Percentiles rank a stretch among this genome's conserved stretches.
These are phyloP conservation scores for Myotis pilosus DNA, from an alignment of 2,797 vertebrate genomes.

Conservation along the genomic window DNA sequence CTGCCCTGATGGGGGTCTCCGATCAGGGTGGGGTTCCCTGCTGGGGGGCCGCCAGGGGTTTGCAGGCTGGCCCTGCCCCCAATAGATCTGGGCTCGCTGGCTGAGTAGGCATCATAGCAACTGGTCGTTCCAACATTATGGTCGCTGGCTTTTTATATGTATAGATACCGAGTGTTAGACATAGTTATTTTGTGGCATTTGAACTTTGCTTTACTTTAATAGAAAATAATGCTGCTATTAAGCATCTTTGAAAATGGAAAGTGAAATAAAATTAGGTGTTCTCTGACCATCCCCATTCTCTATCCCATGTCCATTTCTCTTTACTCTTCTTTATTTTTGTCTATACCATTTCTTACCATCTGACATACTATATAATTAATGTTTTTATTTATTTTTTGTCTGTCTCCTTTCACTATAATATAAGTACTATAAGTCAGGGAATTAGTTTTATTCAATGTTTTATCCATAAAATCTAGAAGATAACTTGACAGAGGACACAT, in stretches of 20 bases:
- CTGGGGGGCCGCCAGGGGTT: too few species aligned
- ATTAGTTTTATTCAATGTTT: slow-evolving; percentile 11
- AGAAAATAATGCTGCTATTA: slow-evolving; percentile 56
- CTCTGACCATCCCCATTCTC: background rate
- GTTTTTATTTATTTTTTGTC: background rate
- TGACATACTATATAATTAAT: background rate
- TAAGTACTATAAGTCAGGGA: background rate
- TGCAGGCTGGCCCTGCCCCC: too few species aligned
- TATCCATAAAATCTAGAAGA: background rate
- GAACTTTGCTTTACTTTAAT: slow-evolving; percentile 47
- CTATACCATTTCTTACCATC: slow-evolving; percentile 14
- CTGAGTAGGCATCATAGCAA: too few species aligned
- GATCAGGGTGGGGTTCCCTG: too few species aligned
- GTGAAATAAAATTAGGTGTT: background rate
- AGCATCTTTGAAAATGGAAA: slow-evolving; percentile 47
- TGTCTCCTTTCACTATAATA: slow-evolving; percentile 10
- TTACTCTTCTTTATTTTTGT: slow-evolving; percentile 27
- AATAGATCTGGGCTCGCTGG: too few species aligned
- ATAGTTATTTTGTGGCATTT: slow-evolving; percentile 35
- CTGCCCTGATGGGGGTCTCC: too few species aligned
- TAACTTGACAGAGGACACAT: background rate
- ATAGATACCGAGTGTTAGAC: background rate
- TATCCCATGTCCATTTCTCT: background rate
- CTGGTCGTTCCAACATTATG: too few species aligned
- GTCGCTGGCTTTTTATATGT: too few species aligned